Evolutionary conservation across 2,113 vertebrate species (phyloP).

Genomic region (Aix galericulata): DNA sequence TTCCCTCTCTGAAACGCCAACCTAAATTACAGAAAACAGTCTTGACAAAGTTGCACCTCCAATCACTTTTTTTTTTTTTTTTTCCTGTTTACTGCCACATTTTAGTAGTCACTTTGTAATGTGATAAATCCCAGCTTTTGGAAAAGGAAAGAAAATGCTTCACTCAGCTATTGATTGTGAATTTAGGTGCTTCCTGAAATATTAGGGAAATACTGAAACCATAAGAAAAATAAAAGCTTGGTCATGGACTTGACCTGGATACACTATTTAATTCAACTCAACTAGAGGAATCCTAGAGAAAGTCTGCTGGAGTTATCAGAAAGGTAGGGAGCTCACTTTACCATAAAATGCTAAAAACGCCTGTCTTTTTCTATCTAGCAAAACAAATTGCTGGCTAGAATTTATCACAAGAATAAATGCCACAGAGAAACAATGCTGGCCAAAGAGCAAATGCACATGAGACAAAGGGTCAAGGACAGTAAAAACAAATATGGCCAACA

Average conservation of each 20-base stretch:
- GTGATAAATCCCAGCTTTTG: background rate
- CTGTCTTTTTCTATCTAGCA: background rate
- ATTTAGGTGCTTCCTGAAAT: background rate
- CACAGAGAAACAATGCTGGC: background rate
- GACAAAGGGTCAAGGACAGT: background rate
- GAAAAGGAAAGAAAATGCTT: background rate
- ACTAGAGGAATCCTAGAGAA: background rate
- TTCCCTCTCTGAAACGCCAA: background rate
- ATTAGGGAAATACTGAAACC: background rate
- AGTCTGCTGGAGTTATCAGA: background rate
- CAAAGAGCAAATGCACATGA: background rate
- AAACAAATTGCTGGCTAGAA: background rate
- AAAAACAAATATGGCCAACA: background rate
- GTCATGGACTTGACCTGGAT: background rate
- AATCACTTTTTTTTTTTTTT: background rate
- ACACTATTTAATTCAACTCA: background rate
- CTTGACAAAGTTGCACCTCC: background rate
- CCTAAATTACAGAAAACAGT: background rate
- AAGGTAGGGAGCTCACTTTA: background rate
- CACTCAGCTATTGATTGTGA: background rate
- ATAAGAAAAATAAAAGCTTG: background rate
- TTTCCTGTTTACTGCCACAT: background rate
- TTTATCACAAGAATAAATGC: background rate
- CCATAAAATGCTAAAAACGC: background rate
- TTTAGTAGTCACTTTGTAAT: background rate